Evolutionary conservation across 2,113 vertebrate genomes (phyloP).

Genomic region (Chaetodon auriga): DNA sequence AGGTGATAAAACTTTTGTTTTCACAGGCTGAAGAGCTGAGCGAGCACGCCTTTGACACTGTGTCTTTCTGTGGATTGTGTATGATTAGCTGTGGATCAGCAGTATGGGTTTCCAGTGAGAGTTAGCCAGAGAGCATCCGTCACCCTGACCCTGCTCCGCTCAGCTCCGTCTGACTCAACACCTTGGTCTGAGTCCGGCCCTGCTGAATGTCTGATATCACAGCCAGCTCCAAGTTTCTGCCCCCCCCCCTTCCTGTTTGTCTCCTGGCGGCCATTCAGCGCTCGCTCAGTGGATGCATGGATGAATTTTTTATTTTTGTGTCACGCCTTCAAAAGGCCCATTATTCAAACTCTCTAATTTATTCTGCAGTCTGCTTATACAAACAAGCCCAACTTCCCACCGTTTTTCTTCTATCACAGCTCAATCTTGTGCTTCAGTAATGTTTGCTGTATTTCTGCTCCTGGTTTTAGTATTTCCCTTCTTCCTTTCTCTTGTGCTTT

Average conservation of each 20-base stretch:
- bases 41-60: slow-evolving; percentile 20
- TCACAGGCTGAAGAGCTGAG: slow-evolving; percentile 61
- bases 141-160: slow-evolving; percentile 52
- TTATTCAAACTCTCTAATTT: slow-evolving; percentile 23
- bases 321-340: background rate
- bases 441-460: background rate
- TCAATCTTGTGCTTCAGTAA: background rate
- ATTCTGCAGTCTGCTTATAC: background rate
- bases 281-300: background rate
- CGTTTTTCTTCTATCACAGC: background rate
- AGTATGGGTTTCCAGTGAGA: slow-evolving; percentile 62
- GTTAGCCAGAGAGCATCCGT: slow-evolving; percentile 65
- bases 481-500: background rate
- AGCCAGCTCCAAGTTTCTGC: slow-evolving; percentile 28
- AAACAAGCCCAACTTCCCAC: background rate
- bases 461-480: background rate
- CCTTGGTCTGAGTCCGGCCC: slow-evolving; percentile 43
- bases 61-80: slow-evolving; percentile 55
- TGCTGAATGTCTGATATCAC: slow-evolving; percentile 46
- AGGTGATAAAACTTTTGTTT: slow-evolving; percentile 48
- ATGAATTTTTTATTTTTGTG: background rate
- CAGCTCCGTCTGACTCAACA: slow-evolving; percentile 57
- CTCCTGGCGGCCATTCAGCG: slow-evolving; percentile 4
- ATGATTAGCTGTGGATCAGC: slow-evolving; percentile 70
- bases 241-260: slow-evolving; percentile 8